Conservation (phyloP, 2,113 vertebrate species). For the Podarcis muralis region DNA sequence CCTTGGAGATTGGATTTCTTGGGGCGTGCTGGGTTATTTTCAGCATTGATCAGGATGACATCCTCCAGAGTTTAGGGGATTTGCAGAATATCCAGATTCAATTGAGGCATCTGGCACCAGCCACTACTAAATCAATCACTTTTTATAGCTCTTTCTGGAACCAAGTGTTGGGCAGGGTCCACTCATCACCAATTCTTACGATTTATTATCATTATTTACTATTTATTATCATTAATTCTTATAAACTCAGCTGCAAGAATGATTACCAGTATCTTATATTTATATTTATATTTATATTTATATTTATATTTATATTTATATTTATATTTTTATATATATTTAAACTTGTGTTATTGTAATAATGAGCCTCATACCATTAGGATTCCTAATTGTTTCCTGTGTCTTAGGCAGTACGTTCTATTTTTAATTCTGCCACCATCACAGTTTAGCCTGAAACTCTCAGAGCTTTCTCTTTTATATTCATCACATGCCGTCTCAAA, state of each 20-base stretch:
- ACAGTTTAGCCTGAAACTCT: not conserved
- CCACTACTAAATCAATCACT: not conserved
- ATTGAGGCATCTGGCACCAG: not conserved
- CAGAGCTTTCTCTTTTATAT: not conserved
- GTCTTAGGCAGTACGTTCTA: rapidly evolving
- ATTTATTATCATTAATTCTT: not conserved
- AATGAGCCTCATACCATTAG: not conserved
- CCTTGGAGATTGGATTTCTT: not conserved
- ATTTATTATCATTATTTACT: not conserved
- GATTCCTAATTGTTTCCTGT: not conserved
- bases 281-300: too few species aligned
- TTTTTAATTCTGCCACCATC: not conserved
- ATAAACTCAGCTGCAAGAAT: not conserved
- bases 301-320: too few species aligned
- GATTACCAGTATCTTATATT: not conserved
- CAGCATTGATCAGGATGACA: not conserved
- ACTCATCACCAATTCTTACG: not conserved
- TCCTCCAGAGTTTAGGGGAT: not conserved
- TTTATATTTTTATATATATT: too few species aligned
- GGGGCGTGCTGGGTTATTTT: not conserved
- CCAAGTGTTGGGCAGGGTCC: not conserved
- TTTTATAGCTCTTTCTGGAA: not conserved
- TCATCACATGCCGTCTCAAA: not conserved
- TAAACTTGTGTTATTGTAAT: not conserved
- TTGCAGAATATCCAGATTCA: not conserved